phyloP scores from a whole-genome alignment of 2,113 vertebrate species.

The Rhegmatorhina hoffmannsi region DNA sequence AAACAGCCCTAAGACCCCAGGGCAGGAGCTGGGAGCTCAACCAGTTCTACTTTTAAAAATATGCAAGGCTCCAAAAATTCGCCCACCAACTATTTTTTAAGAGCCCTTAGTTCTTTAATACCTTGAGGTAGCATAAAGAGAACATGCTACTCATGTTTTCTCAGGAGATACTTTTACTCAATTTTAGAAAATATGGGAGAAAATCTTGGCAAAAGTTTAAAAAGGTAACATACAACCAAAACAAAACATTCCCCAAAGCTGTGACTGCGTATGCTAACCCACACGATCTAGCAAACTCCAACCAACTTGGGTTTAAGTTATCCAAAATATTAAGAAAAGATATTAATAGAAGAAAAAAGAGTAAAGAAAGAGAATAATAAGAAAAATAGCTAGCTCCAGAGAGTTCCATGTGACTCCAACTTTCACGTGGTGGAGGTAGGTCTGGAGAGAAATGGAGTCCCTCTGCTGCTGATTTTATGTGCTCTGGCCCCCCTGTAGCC shows the following conservation, averaged over 20 bases:
- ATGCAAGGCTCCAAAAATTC: not conserved
- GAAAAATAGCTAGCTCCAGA: not conserved
- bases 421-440: not conserved
- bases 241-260: not conserved
- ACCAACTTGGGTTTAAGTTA: not conserved
- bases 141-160: not conserved
- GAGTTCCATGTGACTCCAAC: not conserved
- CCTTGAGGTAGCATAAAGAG: not conserved
- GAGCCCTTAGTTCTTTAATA: not conserved
- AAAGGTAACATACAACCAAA: not conserved
- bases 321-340: not conserved
- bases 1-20: not conserved
- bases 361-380: not conserved
- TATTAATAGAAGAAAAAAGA: not conserved
- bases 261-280: not conserved
- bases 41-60: not conserved
- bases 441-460: not conserved
- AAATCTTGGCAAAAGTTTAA: not conserved
- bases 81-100: not conserved
- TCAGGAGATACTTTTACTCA: not conserved
- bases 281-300: not conserved
- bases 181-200: not conserved
- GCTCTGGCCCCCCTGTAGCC: not conserved
- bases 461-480: not conserved
- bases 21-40: not conserved